These are phyloP conservation scores for Montipora capitata DNA, from an alignment of 92 coral and sea anemone genomes.

Conservation along the genomic window DNA sequence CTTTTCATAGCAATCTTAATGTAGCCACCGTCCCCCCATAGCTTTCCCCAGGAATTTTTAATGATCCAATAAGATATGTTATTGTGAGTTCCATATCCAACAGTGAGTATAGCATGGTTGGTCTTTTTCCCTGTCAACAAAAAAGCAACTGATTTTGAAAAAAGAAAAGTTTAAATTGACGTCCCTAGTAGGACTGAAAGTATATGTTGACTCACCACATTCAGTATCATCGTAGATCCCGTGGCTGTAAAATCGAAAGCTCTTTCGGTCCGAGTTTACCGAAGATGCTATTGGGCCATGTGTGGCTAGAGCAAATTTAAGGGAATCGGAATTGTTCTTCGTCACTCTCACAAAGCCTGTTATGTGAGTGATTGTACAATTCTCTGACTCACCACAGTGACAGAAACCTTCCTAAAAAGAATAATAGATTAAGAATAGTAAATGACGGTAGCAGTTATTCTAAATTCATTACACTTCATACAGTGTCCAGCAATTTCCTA, in stretches of 20 bases:
- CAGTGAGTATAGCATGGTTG: constrained; percentile 87
- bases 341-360: constrained; percentile 82
- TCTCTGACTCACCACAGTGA: constrained; percentile 86
- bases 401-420: constrained; percentile 90
- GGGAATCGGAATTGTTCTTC: constrained; percentile 80
- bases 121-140: constrained; percentile 68
- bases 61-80: constrained; percentile 86
- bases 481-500: no score
- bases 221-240: constrained; percentile 90
- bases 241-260: constrained; percentile 91
- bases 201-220: constrained; percentile 80
- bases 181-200: not conserved
- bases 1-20: constrained; percentile 80
- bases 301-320: constrained; percentile 87
- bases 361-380: constrained; percentile 84
- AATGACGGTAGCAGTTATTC: no score
- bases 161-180: no score
- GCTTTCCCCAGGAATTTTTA: constrained; percentile 97
- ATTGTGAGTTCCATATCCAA: constrained; percentile 78
- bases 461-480: no score
- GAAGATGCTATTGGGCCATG: constrained; percentile 97
- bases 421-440: not conserved
- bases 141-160: not conserved
- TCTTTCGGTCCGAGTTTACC: constrained; percentile 91
- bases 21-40: constrained; percentile 97